These are phyloP conservation scores for Nematostella vectensis DNA, from an alignment of 92 coral and sea anemone genomes.

Conservation along the genomic window DNA sequence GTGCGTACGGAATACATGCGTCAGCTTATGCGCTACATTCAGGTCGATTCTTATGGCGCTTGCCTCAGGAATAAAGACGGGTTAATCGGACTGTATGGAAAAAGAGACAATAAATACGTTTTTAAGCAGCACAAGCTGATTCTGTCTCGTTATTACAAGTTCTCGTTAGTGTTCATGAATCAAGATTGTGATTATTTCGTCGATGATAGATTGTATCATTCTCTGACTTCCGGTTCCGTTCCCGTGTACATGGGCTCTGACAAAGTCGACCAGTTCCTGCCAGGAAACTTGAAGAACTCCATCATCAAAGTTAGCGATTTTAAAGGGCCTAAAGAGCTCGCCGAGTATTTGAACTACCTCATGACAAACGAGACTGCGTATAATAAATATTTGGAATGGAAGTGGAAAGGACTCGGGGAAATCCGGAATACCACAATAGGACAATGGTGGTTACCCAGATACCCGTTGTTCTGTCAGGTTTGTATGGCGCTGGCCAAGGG, in stretches of 20 bases:
- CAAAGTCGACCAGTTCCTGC: slow-evolving; percentile 81
- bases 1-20: slow-evolving; percentile 79
- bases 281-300: slow-evolving; percentile 74
- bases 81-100: slow-evolving; percentile 60
- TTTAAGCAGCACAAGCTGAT: slow-evolving; percentile 68
- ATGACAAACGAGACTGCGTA: slow-evolving; percentile 78
- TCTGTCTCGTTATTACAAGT: slow-evolving; percentile 74
- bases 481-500: slow-evolving; percentile 93
- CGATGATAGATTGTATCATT: slow-evolving; percentile 80
- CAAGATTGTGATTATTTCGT: slow-evolving; percentile 94
- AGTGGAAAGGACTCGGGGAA: slow-evolving; percentile 80
- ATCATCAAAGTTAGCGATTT: slow-evolving; percentile 86
- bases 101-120: slow-evolving; percentile 46
- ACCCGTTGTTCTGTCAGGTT: slow-evolving; percentile 91
- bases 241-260: slow-evolving; percentile 96
- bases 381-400: slow-evolving; percentile 86
- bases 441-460: slow-evolving; percentile 89
- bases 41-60: slow-evolving; percentile 77
- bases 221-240: slow-evolving; percentile 85
- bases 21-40: slow-evolving; percentile 71
- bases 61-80: slow-evolving; percentile 77
- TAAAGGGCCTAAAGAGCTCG: slow-evolving; percentile 76
- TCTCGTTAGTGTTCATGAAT: slow-evolving; percentile 81
- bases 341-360: slow-evolving; percentile 48
- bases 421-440: slow-evolving; percentile 77